Evolutionary conservation across 2,113 vertebrate species (phyloP), one percentile per base, ranked within the genome.

Genomic region (Oceanites oceanicus): DNA sequence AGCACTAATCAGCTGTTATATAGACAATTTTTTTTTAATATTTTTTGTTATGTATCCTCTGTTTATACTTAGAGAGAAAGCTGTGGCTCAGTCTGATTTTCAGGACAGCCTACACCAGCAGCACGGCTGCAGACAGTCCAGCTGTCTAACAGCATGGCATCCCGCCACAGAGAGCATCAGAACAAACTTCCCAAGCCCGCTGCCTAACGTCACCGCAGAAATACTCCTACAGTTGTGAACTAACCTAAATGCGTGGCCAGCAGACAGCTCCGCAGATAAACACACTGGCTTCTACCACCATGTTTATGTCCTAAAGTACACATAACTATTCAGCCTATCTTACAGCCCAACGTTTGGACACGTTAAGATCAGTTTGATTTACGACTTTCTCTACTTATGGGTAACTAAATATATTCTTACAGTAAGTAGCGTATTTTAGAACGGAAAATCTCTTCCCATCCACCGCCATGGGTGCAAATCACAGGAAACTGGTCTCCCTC

Each of bases 201-300:
- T 22, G 27, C 30, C 13, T 9, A 47, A 20, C 9, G 5, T 11
- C 76, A 7, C 11, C 0, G 15, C 80, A 73, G 44, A 15, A 68
- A 20, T 0, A 13, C 3, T 14, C 18, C 42, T 1, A 5, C 0
- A 5, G 16, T 0, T 14, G 50, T 0, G 23, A 30, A 15, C 42
- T 2, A 7, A 14, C 12, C 65, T 3, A 2, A 72, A 20, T 58
- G 23, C 11, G 29, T 1, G 21, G 44, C 13, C 56, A 14, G 70
- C 50, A 11, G 10, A 4, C 45, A 53, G 62, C 44, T 30, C 70
- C 34, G 66, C 21, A 2, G 0, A 7, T 4, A 6, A 42, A 14
- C 56, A 61, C 22, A 5, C 3, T 15, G 1, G 52, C 72, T 27
- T 5, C 50, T 2, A 9, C 44, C 23, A 4, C 56, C 11, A 0